Base-by-base conservation (phyloP, 2,113 vertebrate genomes). In the Pagrus major region DNA sequence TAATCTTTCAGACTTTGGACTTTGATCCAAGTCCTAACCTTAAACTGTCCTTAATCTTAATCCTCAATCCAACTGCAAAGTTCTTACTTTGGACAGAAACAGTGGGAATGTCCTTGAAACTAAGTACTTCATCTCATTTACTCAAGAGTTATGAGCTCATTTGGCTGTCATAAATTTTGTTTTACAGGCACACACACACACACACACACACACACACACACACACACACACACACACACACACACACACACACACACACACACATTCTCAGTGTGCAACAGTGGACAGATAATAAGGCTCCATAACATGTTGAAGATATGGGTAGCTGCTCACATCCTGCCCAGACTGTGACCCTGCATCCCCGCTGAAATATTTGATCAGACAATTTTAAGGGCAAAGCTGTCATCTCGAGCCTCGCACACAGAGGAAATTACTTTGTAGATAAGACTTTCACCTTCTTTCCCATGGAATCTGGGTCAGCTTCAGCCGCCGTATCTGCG, bases 341-440 rank as follows among this genome's bases (percentile, higher is more conserved):
- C 51, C 59, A 71, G 61, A 56, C 70, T 15, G 60, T 21, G 47
- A 85, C 73, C 67, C 59, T 5, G n/a, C 18, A 51, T 46, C 29
- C 35, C 2, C 3, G 0, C 54, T 46, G 70, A 71, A 61, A 65
- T 84, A 78, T 85, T 69, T 64, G 39, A 87, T 85, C 61, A 68
- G 68, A 78, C 75, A 25, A 61, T 69, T 89, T 83, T 72, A 82
- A 85, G 79, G 83, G 44, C 83, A 81, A 75, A 87, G 65, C 86
- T 78, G 82, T 77, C 42, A 21, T 31, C 31, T 5, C 23, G 65
- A 46, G 42, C 69, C 66, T 69, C 27, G 14, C 44, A 85, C 39
- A 77, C 27, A 77, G 49, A 81, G 86, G 75, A 86, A 84, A 87
- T 89, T 60, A 84, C 74, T 42, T 59, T 81, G 60, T 20, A 74